Base-by-base conservation (phyloP, 2,888 invertebrate species). In the Pherbina coryleti region DNA sequence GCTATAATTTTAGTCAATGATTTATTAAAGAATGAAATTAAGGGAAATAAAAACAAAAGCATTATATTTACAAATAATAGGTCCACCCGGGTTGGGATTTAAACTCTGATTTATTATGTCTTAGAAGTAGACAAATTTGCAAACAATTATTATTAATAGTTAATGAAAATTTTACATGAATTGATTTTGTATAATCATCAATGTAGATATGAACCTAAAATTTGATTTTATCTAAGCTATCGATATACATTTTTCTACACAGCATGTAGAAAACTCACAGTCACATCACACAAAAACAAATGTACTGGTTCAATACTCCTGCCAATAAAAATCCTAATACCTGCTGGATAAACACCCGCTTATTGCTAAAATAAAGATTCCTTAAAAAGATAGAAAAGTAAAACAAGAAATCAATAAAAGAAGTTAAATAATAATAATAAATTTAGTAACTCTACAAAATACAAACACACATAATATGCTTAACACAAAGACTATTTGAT, bases 321-420 rank as follows among this genome's bases (percentile, higher is more conserved):
- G 86, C 86, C 86, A 86, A 87, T 86, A 85, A 86, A 86, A 83
- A 87, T 86, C 86, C 82, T 83, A 86, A 86, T 85, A 87, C 87
- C 86, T 86, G 86, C 87, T 87, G 86, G 84, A 87, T 83, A 86
- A 84, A 86, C 85, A 86, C 86, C 86, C 86, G 87, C 86, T 87
- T 86, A 80, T 87, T 86, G 85, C 86, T 87, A 86, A 84, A 57
- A 79, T 79, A 84, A 72, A 72, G 37, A 72, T 60, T 60, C 72
- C 44, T 72, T 31, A 34, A 44, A 44, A 22, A 60, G n/a, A 28
- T 22, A 80, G 79, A 34, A 76, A 70, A 64, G 73, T 81, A 62
- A 76, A 75, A 81, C 75, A 57, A 19, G 71, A 69, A 66, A n/a
- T 28, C n/a, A 55, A 17, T 31, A 3, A 62, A 64, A 74, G 49